phyloP scores from a whole-genome alignment of 2,113 vertebrate genomes.

The Coreoperca whiteheadi region DNA sequence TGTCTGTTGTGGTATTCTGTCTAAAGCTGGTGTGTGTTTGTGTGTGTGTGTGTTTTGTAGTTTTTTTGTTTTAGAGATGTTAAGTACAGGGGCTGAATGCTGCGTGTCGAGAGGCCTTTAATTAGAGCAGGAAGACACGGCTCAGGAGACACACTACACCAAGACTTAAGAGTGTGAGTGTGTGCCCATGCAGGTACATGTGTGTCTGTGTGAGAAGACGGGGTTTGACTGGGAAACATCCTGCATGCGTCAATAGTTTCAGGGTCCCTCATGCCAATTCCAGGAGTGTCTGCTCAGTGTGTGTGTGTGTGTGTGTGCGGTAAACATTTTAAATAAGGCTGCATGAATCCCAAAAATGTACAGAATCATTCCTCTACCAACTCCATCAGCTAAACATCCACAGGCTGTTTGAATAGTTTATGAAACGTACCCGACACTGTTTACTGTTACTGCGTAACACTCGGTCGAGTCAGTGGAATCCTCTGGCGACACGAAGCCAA shows the following conservation, averaged over 20 bases:
- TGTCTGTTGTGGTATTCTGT: constrained; percentile 64
- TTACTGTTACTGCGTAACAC: constrained; percentile 38
- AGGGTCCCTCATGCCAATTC: constrained; percentile 15
- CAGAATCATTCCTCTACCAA: not conserved
- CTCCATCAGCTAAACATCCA: not conserved
- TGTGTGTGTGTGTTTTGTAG: constrained; percentile 39
- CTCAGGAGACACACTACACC: constrained; percentile 70
- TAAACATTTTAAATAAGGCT: constrained; percentile 9
- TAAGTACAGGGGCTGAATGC: constrained; percentile 82
- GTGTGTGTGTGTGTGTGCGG: not conserved
- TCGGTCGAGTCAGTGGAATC: constrained; percentile 43
- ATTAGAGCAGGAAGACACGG: constrained; percentile 84
- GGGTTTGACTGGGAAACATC: constrained; percentile 34
- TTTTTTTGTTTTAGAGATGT: constrained; percentile 44
- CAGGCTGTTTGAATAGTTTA: constrained; percentile 1
- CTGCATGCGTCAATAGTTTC: constrained; percentile 42
- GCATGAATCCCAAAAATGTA: not conserved
- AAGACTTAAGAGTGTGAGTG: constrained; percentile 53
- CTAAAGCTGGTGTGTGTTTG: constrained; percentile 43
- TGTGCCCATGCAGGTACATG: constrained; percentile 2
- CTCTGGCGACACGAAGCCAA: constrained; percentile 25
- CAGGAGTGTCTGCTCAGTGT: not conserved
- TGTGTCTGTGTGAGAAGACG: not conserved
- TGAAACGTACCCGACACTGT: constrained; percentile 8
- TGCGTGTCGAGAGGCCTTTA: constrained; percentile 75